phyloP scores from a whole-genome alignment of 2,888 invertebrate species.

The Rhagonycha fulva region DNA sequence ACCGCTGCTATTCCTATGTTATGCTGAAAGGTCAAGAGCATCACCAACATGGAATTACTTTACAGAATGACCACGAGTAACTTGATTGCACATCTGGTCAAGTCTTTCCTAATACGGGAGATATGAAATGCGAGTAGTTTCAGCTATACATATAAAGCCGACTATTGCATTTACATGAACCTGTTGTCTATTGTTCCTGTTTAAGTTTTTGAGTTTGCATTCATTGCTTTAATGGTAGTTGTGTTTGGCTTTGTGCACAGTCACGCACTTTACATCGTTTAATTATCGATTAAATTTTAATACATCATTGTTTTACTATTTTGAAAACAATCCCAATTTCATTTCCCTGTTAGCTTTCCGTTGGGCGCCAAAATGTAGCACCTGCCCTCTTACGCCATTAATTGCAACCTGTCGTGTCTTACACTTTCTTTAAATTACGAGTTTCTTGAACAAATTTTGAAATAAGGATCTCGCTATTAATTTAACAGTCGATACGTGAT shows the following conservation, averaged over 20 bases:
- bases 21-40: constrained; percentile 20
- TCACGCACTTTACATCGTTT: not conserved
- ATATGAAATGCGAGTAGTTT: constrained; percentile 43
- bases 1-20: constrained; percentile 6
- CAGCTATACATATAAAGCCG: constrained; percentile 36
- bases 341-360: not conserved
- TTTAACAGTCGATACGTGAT: not conserved
- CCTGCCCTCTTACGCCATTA: not conserved
- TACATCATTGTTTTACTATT: not conserved
- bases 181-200: constrained; percentile 35
- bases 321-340: not conserved
- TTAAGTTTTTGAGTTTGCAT: constrained; percentile 6
- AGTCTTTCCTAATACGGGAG: constrained; percentile 45
- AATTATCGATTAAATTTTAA: constrained; percentile 3
- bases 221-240: not conserved
- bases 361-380: not conserved
- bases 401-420: not conserved
- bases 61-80: constrained; percentile 32
- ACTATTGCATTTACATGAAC: constrained; percentile 35
- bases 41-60: constrained; percentile 21
- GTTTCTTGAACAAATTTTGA: not conserved
- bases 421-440: not conserved
- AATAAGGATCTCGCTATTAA: not conserved
- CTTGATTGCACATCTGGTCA: constrained; percentile 42
- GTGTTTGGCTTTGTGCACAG: constrained; percentile 16